phyloP scores from a whole-genome alignment of 92 coral and sea anemone species.

The Scolanthus callimorphus region DNA sequence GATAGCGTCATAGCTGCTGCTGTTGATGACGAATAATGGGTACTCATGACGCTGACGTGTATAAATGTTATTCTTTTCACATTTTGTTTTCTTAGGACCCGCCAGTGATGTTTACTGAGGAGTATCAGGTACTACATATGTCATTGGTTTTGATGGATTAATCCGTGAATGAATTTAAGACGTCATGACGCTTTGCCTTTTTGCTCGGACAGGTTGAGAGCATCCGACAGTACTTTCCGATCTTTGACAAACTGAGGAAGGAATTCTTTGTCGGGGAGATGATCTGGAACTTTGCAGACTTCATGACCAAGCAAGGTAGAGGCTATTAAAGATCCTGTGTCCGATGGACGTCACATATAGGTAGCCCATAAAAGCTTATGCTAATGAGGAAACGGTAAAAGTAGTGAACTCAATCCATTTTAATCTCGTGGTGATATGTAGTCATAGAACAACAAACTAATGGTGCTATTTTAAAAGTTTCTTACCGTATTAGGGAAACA shows the following conservation, averaged over 20 bases:
- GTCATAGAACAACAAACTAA: too few relatives aligned
- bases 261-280: conserved; percentile 94
- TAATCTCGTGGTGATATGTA: too few relatives aligned
- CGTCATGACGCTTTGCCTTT: too few relatives aligned
- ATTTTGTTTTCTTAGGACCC: conserved; percentile 79
- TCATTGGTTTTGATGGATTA: too few relatives aligned
- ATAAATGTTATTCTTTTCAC: neutral
- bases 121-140: conserved; percentile 99
- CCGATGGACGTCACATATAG: too few relatives aligned
- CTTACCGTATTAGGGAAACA: too few relatives aligned
- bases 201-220: conserved; percentile 88
- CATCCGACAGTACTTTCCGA: conserved; percentile 88
- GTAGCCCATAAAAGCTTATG: neutral
- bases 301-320: conserved; percentile 92
- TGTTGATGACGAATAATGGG: too few relatives aligned
- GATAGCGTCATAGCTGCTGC: too few relatives aligned
- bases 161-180: too few relatives aligned
- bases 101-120: conserved; percentile 93
- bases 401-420: too few relatives aligned
- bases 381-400: neutral
- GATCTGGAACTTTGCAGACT: conserved; percentile 99
- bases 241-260: conserved; percentile 90
- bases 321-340: conserved; percentile 3
- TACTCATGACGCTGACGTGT: neutral
- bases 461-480: too few relatives aligned